Evolutionary conservation across 30 jellyfish, hydroid and myxozoan genomes (phyloP).

Genomic region (Haliclystus octoradiatus): DNA sequence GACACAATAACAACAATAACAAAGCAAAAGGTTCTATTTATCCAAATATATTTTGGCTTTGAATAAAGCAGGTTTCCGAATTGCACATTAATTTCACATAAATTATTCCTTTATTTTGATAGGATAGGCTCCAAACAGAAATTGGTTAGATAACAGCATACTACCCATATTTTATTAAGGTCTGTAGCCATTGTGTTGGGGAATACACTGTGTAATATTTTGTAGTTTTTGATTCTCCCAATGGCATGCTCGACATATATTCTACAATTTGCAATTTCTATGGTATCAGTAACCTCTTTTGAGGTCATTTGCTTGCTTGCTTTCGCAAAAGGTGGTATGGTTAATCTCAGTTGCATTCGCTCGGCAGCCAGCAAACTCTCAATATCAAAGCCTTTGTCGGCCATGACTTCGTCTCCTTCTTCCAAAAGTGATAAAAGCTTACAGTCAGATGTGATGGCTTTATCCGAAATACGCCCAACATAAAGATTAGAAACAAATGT

Average conservation of each 20-base stretch:
- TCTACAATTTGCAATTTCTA: conserved; percentile 16
- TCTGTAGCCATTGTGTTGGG: background rate
- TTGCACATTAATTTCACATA: too few relatives aligned
- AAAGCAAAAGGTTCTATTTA: too few relatives aligned
- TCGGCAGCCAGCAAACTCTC: conserved; percentile 12
- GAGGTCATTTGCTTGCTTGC: conserved; percentile 28
- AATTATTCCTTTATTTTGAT: background rate
- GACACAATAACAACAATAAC: too few relatives aligned
- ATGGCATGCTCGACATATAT: conserved; percentile 29
- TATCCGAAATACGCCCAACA: conserved; percentile 42
- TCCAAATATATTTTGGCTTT: too few relatives aligned
- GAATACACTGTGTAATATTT: conserved; percentile 2
- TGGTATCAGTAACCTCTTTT: conserved; percentile 45
- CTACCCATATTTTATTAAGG: background rate
- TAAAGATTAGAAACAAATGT: conserved; percentile 29
- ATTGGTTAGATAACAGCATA: background rate
- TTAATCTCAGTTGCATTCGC: conserved; percentile 7
- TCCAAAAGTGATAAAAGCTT: conserved; percentile 21
- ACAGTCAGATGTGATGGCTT: conserved; percentile 16
- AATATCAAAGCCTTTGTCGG: conserved; percentile 42
- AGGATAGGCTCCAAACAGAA: background rate
- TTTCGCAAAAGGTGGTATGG: conserved; percentile 37
- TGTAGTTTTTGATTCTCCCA: conserved; percentile 22
- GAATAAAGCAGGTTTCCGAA: too few relatives aligned
- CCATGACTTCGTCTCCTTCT: conserved; percentile 38